Evolutionary conservation across 2,888 invertebrate genomes (phyloP).

Genomic region (Nomada ferruginata): DNA sequence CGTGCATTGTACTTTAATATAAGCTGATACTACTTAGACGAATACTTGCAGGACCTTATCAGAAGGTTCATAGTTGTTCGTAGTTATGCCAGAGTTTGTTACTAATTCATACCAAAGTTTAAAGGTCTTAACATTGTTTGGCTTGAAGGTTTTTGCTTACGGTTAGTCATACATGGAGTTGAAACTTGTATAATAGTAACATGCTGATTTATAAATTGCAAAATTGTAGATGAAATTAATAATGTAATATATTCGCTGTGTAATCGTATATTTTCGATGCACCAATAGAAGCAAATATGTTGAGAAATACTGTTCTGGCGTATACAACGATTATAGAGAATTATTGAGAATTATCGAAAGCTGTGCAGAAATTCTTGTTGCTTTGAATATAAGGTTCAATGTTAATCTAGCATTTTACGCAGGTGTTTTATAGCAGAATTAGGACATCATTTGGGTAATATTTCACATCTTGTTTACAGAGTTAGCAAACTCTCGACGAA

Average conservation of each 20-base stretch:
- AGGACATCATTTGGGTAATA: constrained; percentile 5
- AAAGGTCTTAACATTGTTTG: background rate
- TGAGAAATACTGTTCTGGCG: no score
- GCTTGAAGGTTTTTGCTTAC: background rate
- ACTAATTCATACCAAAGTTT: background rate
- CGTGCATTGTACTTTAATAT: background rate
- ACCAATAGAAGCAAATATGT: no score
- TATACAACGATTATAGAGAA: no score
- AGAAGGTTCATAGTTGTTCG: background rate
- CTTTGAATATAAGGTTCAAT: background rate
- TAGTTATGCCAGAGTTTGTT: background rate
- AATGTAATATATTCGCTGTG: no score
- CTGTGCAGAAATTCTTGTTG: no score
- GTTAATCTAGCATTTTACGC: background rate
- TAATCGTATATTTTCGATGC: no score
- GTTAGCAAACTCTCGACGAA: background rate
- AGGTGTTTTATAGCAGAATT: background rate
- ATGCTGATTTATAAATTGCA: no score
- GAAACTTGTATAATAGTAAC: no score
- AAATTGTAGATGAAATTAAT: no score
- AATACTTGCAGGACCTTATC: background rate
- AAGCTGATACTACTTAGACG: background rate
- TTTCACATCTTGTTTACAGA: constrained; percentile 19
- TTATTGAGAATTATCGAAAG: background rate
- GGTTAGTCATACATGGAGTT: no score